These are phyloP conservation scores for Meda fulgida DNA, from an alignment of 2,797 vertebrate species.

Conservation along the genomic window DNA sequence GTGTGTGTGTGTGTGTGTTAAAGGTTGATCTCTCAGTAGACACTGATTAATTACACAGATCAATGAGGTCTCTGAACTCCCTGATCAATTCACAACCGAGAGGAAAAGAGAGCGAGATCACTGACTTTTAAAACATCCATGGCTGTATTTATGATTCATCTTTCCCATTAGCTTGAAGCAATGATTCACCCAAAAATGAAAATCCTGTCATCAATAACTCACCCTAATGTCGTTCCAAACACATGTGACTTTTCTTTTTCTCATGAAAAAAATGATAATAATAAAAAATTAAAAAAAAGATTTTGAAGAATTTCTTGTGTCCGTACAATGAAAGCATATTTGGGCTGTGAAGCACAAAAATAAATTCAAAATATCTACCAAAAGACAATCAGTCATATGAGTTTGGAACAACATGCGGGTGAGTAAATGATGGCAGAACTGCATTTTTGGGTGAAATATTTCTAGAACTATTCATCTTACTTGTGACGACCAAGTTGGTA, in stretches of 20 bases:
- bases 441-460: not conserved
- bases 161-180: conserved; percentile 38
- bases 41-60: conserved; percentile 58
- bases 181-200: conserved; percentile 25
- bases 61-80: conserved; percentile 52
- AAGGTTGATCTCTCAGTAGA: conserved; percentile 46
- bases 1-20: conserved; percentile 35
- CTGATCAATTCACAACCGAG: conserved; percentile 53
- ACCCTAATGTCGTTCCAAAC: not conserved
- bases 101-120: conserved; percentile 33
- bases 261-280: not conserved
- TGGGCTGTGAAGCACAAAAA: not conserved
- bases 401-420: not conserved
- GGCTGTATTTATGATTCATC: conserved; percentile 30
- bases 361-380: not conserved
- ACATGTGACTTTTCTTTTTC: not conserved
- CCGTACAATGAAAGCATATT: not conserved
- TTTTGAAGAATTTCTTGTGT: not conserved
- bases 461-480: conserved; percentile 70
- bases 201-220: conserved; percentile 15
- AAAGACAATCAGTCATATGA: not conserved
- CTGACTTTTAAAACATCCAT: conserved; percentile 33
- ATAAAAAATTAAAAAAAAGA: no score
- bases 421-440: not conserved
- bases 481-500: conserved; percentile 81